Base-by-base conservation (phyloP, 2,888 invertebrate genomes). In the Acleris laterana region DNA sequence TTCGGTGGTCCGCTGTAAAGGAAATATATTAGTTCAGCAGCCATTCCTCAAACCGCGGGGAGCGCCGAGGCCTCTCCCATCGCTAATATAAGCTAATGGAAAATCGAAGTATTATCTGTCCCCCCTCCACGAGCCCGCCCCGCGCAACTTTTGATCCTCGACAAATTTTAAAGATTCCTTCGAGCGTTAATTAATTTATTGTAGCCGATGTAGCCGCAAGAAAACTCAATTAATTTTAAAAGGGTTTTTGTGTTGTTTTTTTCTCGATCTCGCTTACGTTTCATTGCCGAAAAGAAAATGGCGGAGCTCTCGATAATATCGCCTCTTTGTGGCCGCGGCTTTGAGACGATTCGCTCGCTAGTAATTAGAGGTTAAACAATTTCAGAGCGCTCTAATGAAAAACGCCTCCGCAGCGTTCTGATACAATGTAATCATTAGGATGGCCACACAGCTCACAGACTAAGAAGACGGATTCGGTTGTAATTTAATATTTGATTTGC, bases 171-270 rank as follows among this genome's bases (percentile, higher is more conserved):
- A 90, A 87, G 89, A 90, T 90, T 91, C 90, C 88, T 91, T 82
- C 80, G 81, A 90, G 90, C 92, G 90, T 89, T 92, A 91, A 92
- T 93, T 91, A 92, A 92, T 93, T 92, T 90, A 91, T 90, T 91
- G 90, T 90, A 90, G 86, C 80, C 86, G 84, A 88, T 90, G 90
- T 91, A 88, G 88, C 91, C 89, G 84, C 91, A 91, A 91, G 91
- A 91, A 92, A 92, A 93, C 91, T 92, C 93, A 93, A 92, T 93
- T 93, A 92, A 93, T 92, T 91, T 91, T 93, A 90, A 93, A 93
- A 93, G 92, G 92, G 93, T 91, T 93, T 91, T 92, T 91, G 87
- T 92, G 91, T 92, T 91, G 86, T 89, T 90, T 90, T 90, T 86
- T 89, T 89, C 84, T 81, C 79, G 76, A 83, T 81, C 87, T 86